Percentiles rank a stretch among this genome's conserved stretches.
phyloP scores from a whole-genome alignment of 2,113 vertebrate genomes.

The Alligator mississippiensis region DNA sequence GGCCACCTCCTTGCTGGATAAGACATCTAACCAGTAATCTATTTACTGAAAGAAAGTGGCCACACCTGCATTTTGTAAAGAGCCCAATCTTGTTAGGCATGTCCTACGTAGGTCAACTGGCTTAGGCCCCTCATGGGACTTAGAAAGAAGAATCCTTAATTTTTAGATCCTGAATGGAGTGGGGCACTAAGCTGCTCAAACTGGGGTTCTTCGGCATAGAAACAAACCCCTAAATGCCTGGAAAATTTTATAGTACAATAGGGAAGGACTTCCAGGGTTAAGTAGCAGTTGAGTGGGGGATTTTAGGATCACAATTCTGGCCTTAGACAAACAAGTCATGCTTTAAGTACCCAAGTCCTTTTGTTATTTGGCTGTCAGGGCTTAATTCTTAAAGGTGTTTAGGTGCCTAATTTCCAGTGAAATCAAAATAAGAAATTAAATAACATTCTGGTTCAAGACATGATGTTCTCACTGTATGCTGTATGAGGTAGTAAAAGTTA shows the following conservation, averaged over 20 bases:
- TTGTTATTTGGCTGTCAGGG: not conserved
- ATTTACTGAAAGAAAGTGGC: no score
- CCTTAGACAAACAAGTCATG: rapidly evolving
- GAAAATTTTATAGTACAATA: not conserved
- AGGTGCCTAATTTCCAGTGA: rapidly evolving
- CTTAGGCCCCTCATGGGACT: not conserved
- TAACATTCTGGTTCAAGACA: not conserved
- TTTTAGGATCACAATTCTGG: not conserved
- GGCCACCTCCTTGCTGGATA: no score
- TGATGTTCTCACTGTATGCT: not conserved
- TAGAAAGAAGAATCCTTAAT: rapidly evolving
- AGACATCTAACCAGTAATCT: no score
- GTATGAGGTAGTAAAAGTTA: not conserved
- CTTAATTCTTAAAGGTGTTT: not conserved
- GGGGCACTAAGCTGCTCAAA: not conserved
- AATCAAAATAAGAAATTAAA: not conserved
- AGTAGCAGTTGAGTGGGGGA: not conserved
- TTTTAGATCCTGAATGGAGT: not conserved
- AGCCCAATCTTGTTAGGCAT: not conserved
- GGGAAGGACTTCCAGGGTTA: rapidly evolving
- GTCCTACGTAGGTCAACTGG: not conserved
- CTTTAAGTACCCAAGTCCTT: not conserved
- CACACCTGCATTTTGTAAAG: not conserved
- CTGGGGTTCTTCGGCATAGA: not conserved
- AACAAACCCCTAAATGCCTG: not conserved